A percentile compares a stretch with the other conserved stretches of the same genome.
phyloP scores from a whole-genome alignment of 2,797 vertebrate genomes.

The Australoheros facetus region DNA sequence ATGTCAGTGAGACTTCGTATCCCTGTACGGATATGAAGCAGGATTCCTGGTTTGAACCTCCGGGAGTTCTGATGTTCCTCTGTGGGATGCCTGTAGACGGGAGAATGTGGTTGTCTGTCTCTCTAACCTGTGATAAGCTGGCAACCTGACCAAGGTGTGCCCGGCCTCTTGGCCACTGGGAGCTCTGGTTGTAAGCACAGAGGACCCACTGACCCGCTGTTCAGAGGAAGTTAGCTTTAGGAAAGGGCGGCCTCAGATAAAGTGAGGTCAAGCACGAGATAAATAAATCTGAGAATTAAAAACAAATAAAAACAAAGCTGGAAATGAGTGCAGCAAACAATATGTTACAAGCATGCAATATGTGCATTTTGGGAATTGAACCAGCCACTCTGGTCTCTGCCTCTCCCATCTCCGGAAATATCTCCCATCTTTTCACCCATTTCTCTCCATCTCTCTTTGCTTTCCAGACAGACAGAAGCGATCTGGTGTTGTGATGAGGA shows the following conservation, averaged over 20 bases:
- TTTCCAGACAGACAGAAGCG: constrained; percentile 3
- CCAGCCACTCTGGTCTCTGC: neutral
- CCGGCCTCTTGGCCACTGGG: neutral
- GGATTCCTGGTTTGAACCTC: neutral
- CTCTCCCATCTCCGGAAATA: neutral
- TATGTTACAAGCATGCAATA: neutral
- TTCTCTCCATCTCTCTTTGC: neutral
- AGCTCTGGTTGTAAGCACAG: neutral
- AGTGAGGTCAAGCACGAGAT: neutral
- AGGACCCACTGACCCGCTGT: neutral
- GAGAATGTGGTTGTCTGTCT: neutral
- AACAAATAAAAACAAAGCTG: neutral
- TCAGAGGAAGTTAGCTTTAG: accelerated
- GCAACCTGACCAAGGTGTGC: neutral
- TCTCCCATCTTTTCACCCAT: neutral
- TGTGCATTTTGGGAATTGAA: neutral
- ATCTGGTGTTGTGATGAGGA: constrained; percentile 20
- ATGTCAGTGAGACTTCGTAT: accelerated
- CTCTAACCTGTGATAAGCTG: neutral
- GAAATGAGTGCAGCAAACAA: neutral
- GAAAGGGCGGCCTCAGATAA: neutral
- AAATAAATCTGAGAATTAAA: neutral
- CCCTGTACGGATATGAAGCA: neutral
- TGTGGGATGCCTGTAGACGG: neutral
- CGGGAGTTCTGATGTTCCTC: neutral